phyloP scores from a whole-genome alignment of 2,113 vertebrate species.

The Anolis sagrei region DNA sequence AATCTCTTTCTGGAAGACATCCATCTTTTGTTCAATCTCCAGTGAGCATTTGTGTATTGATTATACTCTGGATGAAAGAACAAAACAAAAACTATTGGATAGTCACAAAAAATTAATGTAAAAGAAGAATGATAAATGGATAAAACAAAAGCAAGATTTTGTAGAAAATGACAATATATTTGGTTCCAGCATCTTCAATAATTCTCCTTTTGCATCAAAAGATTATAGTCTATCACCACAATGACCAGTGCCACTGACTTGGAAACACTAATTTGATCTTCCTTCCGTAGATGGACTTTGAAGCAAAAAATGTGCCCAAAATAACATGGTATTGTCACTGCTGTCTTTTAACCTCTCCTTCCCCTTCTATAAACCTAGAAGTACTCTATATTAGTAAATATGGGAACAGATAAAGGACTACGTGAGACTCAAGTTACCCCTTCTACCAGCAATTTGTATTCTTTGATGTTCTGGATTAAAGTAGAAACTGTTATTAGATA shows the following conservation, averaged over 20 bases:
- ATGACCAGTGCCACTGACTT: not conserved
- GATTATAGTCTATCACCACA: not conserved
- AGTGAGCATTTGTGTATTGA: constrained; percentile 37
- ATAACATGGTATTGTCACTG: not conserved
- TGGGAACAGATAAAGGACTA: not conserved
- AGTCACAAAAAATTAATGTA: constrained; percentile 27
- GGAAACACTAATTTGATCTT: not conserved
- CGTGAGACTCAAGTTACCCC: not conserved
- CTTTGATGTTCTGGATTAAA: not conserved
- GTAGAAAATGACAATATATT: not conserved
- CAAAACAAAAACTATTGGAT: constrained; percentile 13
- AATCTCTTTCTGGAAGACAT: constrained; percentile 31
- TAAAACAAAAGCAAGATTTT: not conserved
- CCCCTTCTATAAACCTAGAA: not conserved
- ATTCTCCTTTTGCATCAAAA: not conserved
- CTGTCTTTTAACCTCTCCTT: not conserved
- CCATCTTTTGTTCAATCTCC: constrained; percentile 45
- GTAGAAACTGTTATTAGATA: too few relatives aligned
- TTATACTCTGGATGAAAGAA: constrained; percentile 46
- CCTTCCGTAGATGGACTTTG: not conserved
- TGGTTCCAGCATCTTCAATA: not conserved
- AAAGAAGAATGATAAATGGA: constrained; percentile 34
- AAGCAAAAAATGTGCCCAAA: not conserved
- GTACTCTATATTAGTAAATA: not conserved
- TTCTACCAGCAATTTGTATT: not conserved